These are phyloP conservation scores for Caerostris darwini DNA, from an alignment of 1,140 invertebrate species.

Conservation along the genomic window DNA sequence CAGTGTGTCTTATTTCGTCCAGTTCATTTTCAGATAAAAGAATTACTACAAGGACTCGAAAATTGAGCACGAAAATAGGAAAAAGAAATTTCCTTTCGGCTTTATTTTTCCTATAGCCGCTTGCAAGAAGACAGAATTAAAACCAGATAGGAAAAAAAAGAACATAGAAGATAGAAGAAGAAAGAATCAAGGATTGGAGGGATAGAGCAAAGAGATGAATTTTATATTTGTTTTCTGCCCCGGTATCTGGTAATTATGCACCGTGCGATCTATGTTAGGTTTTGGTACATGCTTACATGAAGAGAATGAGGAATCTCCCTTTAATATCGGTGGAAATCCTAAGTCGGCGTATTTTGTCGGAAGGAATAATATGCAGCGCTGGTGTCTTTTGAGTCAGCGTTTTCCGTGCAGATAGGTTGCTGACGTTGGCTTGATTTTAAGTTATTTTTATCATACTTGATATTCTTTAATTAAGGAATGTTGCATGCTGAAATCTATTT, in stretches of 20 bases:
- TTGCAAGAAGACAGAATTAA: neutral
- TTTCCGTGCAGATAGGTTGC: neutral
- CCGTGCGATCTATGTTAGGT: constrained; percentile 43
- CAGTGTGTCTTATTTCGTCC: constrained; percentile 48
- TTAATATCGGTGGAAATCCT: neutral
- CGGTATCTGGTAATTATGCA: constrained; percentile 62
- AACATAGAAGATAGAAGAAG: neutral
- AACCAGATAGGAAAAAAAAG: too few species aligned
- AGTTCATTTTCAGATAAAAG: constrained; percentile 63
- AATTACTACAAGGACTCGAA: constrained; percentile 61
- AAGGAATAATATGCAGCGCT: neutral
- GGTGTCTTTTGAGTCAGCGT: neutral
- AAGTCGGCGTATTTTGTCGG: neutral
- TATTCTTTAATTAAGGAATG: too few species aligned
- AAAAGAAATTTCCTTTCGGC: constrained; percentile 63
- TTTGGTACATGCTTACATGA: neutral
- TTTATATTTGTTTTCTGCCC: constrained; percentile 67
- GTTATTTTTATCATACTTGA: too few species aligned
- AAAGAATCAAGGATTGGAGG: too few species aligned
- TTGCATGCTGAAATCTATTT: too few species aligned
- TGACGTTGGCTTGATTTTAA: too few species aligned
- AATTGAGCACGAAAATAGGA: constrained; percentile 42
- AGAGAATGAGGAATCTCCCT: neutral
- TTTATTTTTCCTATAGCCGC: constrained; percentile 44
- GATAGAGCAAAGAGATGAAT: constrained; percentile 56